These are phyloP conservation scores for Aleiodes testaceus DNA, from an alignment of 2,888 invertebrate species.

Conservation along the genomic window DNA sequence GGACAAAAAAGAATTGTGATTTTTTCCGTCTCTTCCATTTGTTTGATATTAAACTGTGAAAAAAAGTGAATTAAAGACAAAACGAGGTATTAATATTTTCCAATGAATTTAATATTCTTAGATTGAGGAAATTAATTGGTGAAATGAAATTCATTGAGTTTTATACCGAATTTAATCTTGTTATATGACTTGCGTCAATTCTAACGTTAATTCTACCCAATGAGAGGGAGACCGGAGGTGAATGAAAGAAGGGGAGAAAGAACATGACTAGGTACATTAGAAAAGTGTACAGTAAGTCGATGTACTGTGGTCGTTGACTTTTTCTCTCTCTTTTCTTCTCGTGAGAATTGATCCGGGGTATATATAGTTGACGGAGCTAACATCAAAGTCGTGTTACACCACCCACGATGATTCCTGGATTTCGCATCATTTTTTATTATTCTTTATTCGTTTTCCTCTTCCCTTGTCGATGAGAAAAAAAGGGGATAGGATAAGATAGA, in stretches of 20 bases:
- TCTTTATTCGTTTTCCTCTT: neutral
- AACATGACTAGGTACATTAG: neutral
- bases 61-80: too few relatives aligned
- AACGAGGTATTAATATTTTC: too few relatives aligned
- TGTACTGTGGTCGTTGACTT: conserved; percentile 20
- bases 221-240: conserved; percentile 1
- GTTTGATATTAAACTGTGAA: too few relatives aligned
- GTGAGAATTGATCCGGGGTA: conserved; percentile 2
- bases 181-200: too few relatives aligned
- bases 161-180: too few relatives aligned
- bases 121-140: too few relatives aligned
- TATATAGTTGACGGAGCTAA: conserved; percentile 31
- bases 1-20: neutral
- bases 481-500: neutral
- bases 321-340: neutral
- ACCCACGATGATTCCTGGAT: conserved; percentile 2
- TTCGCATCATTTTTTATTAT: neutral
- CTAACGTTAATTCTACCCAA: too few relatives aligned
- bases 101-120: too few relatives aligned
- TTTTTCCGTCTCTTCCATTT: too few relatives aligned
- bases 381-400: conserved; percentile 26
- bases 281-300: neutral
- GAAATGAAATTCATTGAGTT: too few relatives aligned
- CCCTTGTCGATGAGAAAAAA: conserved; percentile 1
- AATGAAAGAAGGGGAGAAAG: conserved; percentile 3